These are phyloP conservation scores for Carassius carassius DNA, from an alignment of 2,113 vertebrate genomes.

Conservation along the genomic window DNA sequence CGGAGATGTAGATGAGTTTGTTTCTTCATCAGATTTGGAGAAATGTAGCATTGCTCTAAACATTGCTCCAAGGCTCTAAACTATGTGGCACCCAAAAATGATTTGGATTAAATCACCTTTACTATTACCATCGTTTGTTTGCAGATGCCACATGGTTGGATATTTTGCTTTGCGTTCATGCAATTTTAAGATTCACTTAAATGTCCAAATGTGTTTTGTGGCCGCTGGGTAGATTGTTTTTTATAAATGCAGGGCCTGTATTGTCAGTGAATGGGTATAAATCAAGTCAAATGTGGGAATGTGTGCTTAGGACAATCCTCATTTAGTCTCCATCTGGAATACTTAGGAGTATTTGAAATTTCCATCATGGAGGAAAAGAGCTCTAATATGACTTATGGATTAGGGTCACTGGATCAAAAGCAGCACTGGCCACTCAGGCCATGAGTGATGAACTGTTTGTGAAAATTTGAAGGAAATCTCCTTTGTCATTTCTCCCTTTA, in stretches of 20 bases:
- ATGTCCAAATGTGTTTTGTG: not conserved
- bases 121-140: not conserved
- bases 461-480: constrained; percentile 22
- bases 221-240: not conserved
- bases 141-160: not conserved
- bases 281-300: constrained; percentile 1
- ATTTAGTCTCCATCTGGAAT: constrained; percentile 23
- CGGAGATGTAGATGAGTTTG: too few relatives aligned
- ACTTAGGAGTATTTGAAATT: not conserved
- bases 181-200: not conserved
- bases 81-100: not conserved
- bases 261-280: not conserved
- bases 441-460: not conserved
- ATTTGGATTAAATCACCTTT: not conserved
- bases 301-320: not conserved
- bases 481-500: constrained; percentile 15
- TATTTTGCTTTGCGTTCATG: not conserved
- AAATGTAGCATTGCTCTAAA: too few relatives aligned
- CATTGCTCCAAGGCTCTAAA: too few relatives aligned
- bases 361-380: constrained; percentile 7
- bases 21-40: too few relatives aligned
- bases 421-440: constrained; percentile 4
- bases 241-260: not conserved
- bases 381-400: not conserved
- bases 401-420: not conserved